A percentile compares a stretch with the other conserved stretches of the same genome.
Evolutionary conservation across 1,140 invertebrate genomes (phyloP).

Genomic region (Halyomorpha halys): DNA sequence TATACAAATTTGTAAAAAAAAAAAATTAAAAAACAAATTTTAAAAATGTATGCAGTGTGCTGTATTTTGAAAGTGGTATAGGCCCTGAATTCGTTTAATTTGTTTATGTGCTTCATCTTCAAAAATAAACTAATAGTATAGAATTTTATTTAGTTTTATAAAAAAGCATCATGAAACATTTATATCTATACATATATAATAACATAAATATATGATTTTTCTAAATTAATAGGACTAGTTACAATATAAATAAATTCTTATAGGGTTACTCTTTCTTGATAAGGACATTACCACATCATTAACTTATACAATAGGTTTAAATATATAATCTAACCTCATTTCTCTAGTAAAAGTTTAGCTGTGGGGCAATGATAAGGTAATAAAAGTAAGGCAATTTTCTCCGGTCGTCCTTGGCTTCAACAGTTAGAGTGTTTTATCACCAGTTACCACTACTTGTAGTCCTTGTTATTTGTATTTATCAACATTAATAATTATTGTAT

Average conservation of each 20-base stretch:
- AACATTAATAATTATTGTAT: constrained; percentile 31
- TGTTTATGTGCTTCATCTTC: too few relatives aligned
- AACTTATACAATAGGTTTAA: constrained; percentile 26
- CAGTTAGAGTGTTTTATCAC: constrained; percentile 29
- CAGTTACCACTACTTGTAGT: constrained; percentile 32
- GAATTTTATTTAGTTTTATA: too few relatives aligned
- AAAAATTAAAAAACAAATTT: constrained; percentile 5
- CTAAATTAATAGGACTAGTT: too few relatives aligned
- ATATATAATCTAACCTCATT: constrained; percentile 26
- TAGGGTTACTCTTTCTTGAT: constrained; percentile 26
- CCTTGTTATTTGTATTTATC: constrained; percentile 29
- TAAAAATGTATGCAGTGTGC: constrained; percentile 21
- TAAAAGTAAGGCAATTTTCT: constrained; percentile 22
- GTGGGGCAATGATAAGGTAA: constrained; percentile 22
- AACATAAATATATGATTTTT: too few relatives aligned
- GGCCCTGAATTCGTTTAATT: background rate
- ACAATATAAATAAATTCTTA: background rate
- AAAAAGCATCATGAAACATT: too few relatives aligned
- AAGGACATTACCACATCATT: constrained; percentile 24
- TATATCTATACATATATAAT: too few relatives aligned
- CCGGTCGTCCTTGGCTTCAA: constrained; percentile 28
- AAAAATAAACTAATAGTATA: too few relatives aligned
- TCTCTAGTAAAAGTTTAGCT: constrained; percentile 27
- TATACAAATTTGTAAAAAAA: constrained; percentile 16
- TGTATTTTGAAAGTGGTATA: constrained; percentile 18